Conservation (phyloP, 2,797 vertebrate species). For the Diglossa cyanea region DNA sequence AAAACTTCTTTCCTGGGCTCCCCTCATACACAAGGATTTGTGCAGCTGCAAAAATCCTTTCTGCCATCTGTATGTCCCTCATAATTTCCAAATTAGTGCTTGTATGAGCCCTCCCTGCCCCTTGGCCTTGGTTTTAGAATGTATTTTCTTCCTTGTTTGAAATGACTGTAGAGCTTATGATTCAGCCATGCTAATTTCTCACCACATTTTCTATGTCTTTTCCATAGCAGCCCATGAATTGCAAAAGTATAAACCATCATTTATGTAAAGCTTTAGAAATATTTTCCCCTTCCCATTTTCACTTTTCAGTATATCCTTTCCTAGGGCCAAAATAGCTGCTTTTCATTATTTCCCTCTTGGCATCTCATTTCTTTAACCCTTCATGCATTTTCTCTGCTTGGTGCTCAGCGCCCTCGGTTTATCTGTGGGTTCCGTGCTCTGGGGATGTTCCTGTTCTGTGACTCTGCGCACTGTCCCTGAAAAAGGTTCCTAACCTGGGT, state of each 20-base stretch:
- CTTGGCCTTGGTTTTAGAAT: not conserved
- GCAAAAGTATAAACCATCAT: not conserved
- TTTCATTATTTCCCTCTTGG: not conserved
- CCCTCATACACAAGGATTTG: not conserved
- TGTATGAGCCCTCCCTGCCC: not conserved
- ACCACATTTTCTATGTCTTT: not conserved
- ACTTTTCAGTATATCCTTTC: not conserved
- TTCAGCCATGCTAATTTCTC: not conserved
- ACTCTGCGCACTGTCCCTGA: not conserved
- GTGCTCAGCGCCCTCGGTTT: not conserved
- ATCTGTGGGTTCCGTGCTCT: not conserved
- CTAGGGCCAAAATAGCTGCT: not conserved
- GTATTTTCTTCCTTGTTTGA: not conserved
- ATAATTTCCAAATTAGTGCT: not conserved
- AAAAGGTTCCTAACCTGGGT: not conserved
- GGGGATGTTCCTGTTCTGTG: not conserved
- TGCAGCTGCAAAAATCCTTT: not conserved
- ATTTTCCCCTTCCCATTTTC: not conserved
- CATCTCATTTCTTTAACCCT: not conserved
- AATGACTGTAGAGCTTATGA: not conserved
- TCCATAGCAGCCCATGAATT: not conserved
- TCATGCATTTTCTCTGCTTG: not conserved
- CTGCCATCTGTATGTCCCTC: not conserved
- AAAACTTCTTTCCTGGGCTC: not conserved
- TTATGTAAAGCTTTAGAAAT: not conserved